Evolutionary conservation across 1,140 invertebrate species (phyloP).

Genomic region (Lasioglossum albipes): DNA sequence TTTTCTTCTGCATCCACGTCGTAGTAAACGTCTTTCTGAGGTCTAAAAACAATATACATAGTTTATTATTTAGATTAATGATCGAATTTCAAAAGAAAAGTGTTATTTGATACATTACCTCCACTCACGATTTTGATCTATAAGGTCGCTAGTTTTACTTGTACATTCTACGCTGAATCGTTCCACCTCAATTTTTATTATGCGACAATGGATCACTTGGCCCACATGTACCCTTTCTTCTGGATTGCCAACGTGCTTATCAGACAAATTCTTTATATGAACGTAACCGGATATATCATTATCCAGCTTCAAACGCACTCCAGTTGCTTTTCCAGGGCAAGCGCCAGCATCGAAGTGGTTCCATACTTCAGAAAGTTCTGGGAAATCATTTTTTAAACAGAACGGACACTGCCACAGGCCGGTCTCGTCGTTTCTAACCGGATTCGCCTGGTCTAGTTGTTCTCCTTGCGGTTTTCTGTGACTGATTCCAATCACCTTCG

Average conservation of each 20-base stretch:
- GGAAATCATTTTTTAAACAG: constrained; percentile 97
- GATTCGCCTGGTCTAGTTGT: constrained; percentile 96
- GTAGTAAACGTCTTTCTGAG: constrained; percentile 94
- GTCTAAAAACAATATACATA: constrained; percentile 78
- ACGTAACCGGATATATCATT: constrained; percentile 98
- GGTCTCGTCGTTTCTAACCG: constrained; percentile 95
- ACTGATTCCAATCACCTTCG: constrained; percentile 88
- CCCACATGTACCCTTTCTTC: constrained; percentile 93
- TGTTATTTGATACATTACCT: constrained; percentile 78
- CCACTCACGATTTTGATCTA: constrained; percentile 95
- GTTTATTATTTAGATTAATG: neutral
- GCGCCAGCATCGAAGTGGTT: constrained; percentile 97
- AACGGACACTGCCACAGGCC: constrained; percentile 98
- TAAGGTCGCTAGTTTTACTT: constrained; percentile 94
- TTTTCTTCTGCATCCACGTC: constrained; percentile 92
- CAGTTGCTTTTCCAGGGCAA: constrained; percentile 97
- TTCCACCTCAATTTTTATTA: constrained; percentile 97
- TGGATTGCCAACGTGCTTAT: constrained; percentile 95
- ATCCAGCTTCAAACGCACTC: constrained; percentile 93
- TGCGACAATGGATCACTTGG: constrained; percentile 95
- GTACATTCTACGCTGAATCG: constrained; percentile 96
- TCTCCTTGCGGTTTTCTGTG: constrained; percentile 95
- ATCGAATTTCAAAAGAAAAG: neutral
- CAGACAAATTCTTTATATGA: constrained; percentile 96
- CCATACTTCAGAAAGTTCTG: constrained; percentile 97